These are phyloP conservation scores for Rutilus rutilus DNA, from an alignment of 2,113 vertebrate species.

Conservation along the genomic window DNA sequence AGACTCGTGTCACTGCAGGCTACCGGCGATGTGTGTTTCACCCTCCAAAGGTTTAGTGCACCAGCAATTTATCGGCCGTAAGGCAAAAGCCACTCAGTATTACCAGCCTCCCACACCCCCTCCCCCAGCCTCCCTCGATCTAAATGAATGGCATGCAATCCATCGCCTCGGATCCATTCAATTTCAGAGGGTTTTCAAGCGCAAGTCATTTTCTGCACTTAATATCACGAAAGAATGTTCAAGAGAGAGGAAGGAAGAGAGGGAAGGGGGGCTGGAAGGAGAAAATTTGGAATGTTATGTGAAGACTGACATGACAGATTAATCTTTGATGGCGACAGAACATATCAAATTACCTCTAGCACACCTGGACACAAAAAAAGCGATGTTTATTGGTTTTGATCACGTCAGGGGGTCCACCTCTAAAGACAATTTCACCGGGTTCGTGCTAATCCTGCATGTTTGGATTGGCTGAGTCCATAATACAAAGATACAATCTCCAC, in stretches of 20 bases:
- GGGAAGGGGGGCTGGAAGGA: neutral
- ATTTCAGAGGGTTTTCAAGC: constrained; percentile 61
- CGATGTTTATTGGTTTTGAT: constrained; percentile 54
- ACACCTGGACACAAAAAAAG: constrained; percentile 42
- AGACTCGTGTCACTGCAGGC: constrained; percentile 50
- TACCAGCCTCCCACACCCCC: constrained; percentile 36
- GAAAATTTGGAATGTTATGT: constrained; percentile 47
- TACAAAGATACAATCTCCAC: constrained; percentile 57
- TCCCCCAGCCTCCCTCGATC: constrained; percentile 37
- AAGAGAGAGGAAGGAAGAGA: constrained; percentile 42
- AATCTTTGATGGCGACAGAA: constrained; percentile 56
- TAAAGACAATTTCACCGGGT: constrained; percentile 50
- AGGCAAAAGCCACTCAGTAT: constrained; percentile 59
- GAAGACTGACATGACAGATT: constrained; percentile 50
- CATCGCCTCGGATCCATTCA: constrained; percentile 60
- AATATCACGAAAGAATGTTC: constrained; percentile 60
- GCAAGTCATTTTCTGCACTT: constrained; percentile 61
- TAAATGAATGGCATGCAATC: constrained; percentile 61
- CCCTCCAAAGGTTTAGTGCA: constrained; percentile 62
- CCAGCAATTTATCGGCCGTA: constrained; percentile 60
- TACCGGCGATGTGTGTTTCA: constrained; percentile 56
- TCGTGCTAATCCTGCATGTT: constrained; percentile 47
- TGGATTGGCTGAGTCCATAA: constrained; percentile 36
- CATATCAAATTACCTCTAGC: constrained; percentile 53
- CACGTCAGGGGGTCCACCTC: constrained; percentile 38